These are phyloP conservation scores for Lemur catta DNA, from an alignment of 2,797 vertebrate genomes.

Conservation along the genomic window DNA sequence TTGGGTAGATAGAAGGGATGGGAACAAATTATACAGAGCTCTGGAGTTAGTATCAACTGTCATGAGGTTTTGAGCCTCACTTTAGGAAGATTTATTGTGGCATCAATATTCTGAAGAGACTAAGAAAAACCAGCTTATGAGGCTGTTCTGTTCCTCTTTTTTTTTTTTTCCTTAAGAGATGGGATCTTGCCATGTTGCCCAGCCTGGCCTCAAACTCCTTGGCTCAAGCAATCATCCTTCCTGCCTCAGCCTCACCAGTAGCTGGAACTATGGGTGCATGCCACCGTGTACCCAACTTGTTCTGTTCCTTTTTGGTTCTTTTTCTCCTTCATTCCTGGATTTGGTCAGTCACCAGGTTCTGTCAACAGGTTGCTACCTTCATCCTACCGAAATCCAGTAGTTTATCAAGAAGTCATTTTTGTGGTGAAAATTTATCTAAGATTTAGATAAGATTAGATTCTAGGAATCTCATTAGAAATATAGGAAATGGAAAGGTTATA, in stretches of 20 bases:
- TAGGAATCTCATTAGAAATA: background rate
- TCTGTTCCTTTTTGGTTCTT: background rate
- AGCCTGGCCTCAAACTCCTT: background rate
- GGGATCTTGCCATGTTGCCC: background rate
- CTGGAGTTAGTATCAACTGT: slow-evolving; percentile 12
- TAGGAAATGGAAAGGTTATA: background rate
- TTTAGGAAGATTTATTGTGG: slow-evolving; percentile 17
- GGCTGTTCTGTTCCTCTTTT: background rate
- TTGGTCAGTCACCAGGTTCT: background rate
- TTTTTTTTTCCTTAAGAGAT: background rate
- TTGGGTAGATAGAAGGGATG: background rate
- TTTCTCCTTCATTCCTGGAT: background rate
- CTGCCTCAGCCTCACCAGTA: background rate
- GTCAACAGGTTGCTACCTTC: background rate
- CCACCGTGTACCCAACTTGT: background rate
- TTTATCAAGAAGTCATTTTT: slow-evolving; percentile 45
- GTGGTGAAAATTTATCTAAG: background rate
- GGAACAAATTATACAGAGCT: background rate
- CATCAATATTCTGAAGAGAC: background rate
- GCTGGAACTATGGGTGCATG: background rate
- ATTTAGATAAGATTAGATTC: background rate
- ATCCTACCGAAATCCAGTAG: background rate
- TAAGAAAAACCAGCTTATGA: background rate
- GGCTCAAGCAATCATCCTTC: background rate
- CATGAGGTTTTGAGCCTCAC: background rate